Base-by-base conservation (phyloP, 2,797 vertebrate genomes). In the Pangasius larnaudii region DNA sequence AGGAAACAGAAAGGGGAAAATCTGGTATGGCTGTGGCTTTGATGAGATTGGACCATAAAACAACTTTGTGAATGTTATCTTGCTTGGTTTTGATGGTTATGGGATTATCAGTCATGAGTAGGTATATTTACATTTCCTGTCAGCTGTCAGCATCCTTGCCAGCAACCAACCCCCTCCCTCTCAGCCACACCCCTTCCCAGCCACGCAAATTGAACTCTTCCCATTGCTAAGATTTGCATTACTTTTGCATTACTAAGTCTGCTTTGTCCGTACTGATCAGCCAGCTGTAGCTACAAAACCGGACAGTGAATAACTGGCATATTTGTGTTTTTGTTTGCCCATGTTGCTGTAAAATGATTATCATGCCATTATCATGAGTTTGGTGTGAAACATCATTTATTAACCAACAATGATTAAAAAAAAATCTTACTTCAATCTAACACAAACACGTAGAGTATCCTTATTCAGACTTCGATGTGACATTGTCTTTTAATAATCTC, bases 401-500 rank as follows among this genome's bases (percentile, higher is more conserved):
- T 61, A 36, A 27, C 27, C 36, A 24, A 3, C 10, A 72, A 72
- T 24, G 7, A 39, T 51, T 39, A 36, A 36, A 36, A 10, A 51
- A 22, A 67, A 74, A 46, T 24, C 39, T 4, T 24, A 42, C 39
- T 46, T 80, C 22, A 58, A 80, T 80, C 18, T 2, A 58, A 58
- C 49, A 22, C 30, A 33, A 81, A 42, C 58, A n/a, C 5, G 1
- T 19, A 0, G 19, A n/a, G 19, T 39, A 7, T 42, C 33, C 22
- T 59, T 59, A 42, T 61, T 27, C n/a, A 24, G 49, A 11, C 33
- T 56, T 13, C 4, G 30, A 77, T 19, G 6, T 85, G 56, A 67
- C 82, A 65, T 65, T 87, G 77, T 85, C 27, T 86, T 89, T 83
- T 87, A 71, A 80, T 84, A 78, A 75, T 39, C 82, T 49, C 61